phyloP scores from a whole-genome alignment of 2,888 invertebrate species.

The Caenorhabditis drosophilae region DNA sequence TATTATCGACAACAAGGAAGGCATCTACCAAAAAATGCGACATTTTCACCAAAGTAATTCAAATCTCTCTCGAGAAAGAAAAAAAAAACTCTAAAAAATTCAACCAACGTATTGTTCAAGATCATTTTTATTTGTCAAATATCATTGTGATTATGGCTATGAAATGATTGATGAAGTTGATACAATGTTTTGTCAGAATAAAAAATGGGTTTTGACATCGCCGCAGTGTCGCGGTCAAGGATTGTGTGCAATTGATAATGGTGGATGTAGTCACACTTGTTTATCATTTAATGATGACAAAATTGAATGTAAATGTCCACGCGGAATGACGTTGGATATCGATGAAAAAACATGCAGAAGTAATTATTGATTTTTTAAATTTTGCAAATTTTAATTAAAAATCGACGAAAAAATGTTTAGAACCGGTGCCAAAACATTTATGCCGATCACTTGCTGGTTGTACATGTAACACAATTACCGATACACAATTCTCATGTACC shows the following conservation, averaged over 20 bases:
- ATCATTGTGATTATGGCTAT: conserved; percentile 67
- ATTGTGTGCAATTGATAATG: conserved; percentile 62
- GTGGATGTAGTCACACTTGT: conserved; percentile 67
- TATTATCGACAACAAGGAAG: conserved; percentile 66
- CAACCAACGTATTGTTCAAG: conserved; percentile 1
- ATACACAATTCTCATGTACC: conserved; percentile 60
- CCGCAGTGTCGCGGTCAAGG: conserved; percentile 65
- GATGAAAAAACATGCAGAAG: conserved; percentile 65
- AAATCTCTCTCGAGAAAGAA: neutral
- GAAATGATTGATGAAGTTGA: conserved; percentile 67
- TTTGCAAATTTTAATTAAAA: no score
- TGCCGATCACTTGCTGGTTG: conserved; percentile 65
- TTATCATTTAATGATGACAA: conserved; percentile 59
- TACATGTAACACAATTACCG: conserved; percentile 58
- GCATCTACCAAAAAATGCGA: conserved; percentile 58
- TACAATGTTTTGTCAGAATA: conserved; percentile 66
- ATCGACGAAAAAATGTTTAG: conserved; percentile 24
- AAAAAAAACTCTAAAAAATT: no score
- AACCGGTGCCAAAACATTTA: conserved; percentile 65
- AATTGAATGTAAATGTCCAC: conserved; percentile 66
- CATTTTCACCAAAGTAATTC: conserved; percentile 33
- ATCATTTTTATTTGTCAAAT: conserved; percentile 68
- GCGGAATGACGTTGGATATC: conserved; percentile 62
- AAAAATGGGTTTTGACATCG: conserved; percentile 63
- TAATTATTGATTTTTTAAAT: no score